A percentile compares a stretch with the other conserved stretches of the same genome.
Conservation (phyloP, 2,888 invertebrate species). For the Myopa tessellatipennis region DNA sequence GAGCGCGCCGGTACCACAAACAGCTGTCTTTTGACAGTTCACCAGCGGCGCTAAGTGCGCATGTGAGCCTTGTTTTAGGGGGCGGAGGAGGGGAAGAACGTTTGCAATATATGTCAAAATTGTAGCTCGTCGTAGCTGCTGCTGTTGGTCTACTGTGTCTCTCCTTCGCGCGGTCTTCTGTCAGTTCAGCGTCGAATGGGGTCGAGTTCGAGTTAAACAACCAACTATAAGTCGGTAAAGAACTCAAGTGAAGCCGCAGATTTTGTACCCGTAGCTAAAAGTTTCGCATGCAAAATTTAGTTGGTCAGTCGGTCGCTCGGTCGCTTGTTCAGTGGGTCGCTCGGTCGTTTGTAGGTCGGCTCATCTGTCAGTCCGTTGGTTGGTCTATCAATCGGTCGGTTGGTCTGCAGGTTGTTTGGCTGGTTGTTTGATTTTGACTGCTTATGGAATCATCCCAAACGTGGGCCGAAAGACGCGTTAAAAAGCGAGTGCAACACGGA, state of each 20-base stretch:
- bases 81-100: not conserved
- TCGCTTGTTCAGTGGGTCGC: not conserved
- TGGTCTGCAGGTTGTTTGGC: not conserved
- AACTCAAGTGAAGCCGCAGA: conserved; percentile 5
- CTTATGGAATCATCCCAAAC: not conserved
- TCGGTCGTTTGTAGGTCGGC: not conserved
- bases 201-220: conserved; percentile 21
- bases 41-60: conserved; percentile 48
- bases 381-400: conserved; percentile 1
- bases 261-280: not conserved
- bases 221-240: not conserved
- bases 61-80: conserved; percentile 51
- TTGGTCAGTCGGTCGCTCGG: conserved; percentile 16
- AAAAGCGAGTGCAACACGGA: conserved; percentile 35
- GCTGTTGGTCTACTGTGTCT: no score
- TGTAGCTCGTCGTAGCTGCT: no score
- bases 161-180: conserved; percentile 38
- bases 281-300: not conserved
- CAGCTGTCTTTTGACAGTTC: conserved; percentile 35
- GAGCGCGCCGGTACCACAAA: not conserved
- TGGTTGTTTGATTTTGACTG: not conserved
- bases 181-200: conserved; percentile 27
- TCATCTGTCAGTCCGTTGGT: not conserved
- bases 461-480: conserved; percentile 12
- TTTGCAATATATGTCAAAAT: conserved; percentile 5